phyloP scores from a whole-genome alignment of 2,888 invertebrate genomes.

The Erebia epiphron region DNA sequence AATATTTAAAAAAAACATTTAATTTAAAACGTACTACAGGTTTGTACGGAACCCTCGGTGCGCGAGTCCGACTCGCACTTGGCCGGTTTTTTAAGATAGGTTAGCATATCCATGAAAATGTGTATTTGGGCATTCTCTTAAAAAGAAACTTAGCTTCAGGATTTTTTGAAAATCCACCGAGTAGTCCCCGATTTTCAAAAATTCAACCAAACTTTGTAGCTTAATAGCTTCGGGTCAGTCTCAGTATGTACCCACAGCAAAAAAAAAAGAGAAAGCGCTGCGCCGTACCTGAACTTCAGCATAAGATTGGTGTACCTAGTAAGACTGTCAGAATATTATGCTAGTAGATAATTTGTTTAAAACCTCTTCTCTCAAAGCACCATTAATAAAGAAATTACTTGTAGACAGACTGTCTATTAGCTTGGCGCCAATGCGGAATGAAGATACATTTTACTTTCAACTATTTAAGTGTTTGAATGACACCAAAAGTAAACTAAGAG shows the following conservation, averaged over 20 bases:
- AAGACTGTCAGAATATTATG: not conserved
- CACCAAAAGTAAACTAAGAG: not conserved
- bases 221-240: too few species aligned
- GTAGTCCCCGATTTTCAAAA: too few species aligned
- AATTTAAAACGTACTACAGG: too few species aligned
- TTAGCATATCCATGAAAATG: too few species aligned
- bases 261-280: not conserved
- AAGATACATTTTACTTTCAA: not conserved
- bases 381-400: constrained; percentile 1
- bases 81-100: not conserved
- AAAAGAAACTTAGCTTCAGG: too few species aligned
- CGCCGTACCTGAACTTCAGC: not conserved
- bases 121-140: too few species aligned
- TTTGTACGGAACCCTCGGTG: too few species aligned
- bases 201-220: too few species aligned
- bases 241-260: too few species aligned
- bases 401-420: not conserved
- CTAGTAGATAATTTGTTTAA: not conserved
- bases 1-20: too few species aligned
- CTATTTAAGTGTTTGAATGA: constrained; percentile 2
- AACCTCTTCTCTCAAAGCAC: not conserved
- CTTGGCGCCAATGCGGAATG: not conserved
- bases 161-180: too few species aligned
- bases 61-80: too few species aligned
- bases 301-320: not conserved